Base-by-base conservation (phyloP, 1,140 invertebrate species). In the Coptotermes formosanus region DNA sequence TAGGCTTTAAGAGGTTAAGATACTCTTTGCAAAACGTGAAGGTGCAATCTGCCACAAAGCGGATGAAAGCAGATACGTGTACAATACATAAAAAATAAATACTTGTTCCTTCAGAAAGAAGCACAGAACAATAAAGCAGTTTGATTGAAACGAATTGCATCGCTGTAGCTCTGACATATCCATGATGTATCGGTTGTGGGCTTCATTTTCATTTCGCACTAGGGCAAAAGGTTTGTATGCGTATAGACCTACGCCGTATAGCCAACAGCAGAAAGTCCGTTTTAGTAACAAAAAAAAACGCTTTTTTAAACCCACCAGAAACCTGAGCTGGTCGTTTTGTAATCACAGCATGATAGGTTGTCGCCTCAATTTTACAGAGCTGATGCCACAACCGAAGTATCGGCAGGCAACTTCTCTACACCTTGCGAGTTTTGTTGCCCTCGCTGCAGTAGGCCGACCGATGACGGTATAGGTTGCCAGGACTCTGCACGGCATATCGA, bases 71-170 rank as follows among this genome's bases (percentile, higher is more conserved):
- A 75, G 14, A 75, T 75, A 30, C n/a, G 25, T 75, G 64, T 14
- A 75, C 64, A 75, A 75, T 75, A 30, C 25, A 30, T 12, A n/a
- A 75, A 30, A n/a, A 75, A 75, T n/a, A 75, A 30, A 75, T 25
- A 75, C 30, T 75, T 75, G 64, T 75, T 75, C 64, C 64, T 75
- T 75, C 25, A 75, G 64, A 30, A 75, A 64, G 19, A 75, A 75
- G 25, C 64, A 75, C 25, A 75, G 64, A 75, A 75, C 64, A 75
- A 75, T 75, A 75, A 75, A 25, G n/a, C 64, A 75, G n/a, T 14
- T 9, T 75, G 64, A 75, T 75, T 75, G 64, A 75, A 75, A 75
- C 64, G 64, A 75, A 75, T 75, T 75, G n/a, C 64, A 75, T 25
- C n/a, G 64, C n/a, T 75, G 9, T 30, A 30, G 64, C 25, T 16